phyloP scores from a whole-genome alignment of 2,888 invertebrate genomes.

The Campaea margaritaria region DNA sequence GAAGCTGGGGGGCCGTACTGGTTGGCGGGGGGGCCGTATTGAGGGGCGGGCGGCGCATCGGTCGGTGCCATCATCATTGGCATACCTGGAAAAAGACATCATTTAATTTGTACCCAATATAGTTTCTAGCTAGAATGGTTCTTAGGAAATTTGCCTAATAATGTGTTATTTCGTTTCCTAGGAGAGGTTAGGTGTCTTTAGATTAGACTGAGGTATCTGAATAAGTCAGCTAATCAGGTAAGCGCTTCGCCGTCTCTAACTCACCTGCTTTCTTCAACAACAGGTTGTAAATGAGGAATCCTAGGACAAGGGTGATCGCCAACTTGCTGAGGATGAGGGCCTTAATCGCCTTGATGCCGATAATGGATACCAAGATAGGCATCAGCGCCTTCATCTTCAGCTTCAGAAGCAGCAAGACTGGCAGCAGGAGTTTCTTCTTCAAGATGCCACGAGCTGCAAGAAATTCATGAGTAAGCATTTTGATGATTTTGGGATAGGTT shows the following conservation, averaged over 20 bases:
- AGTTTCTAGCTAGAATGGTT: too few species aligned
- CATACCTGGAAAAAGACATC: conserved; percentile 83
- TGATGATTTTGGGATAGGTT: conserved; percentile 1
- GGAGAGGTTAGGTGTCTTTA: too few species aligned
- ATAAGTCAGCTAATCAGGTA: not conserved
- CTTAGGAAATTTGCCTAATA: too few species aligned
- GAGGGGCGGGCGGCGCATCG: conserved; percentile 85
- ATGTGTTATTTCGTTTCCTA: too few species aligned
- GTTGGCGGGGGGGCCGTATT: conserved; percentile 89
- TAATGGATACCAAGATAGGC: conserved; percentile 91
- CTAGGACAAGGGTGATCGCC: conserved; percentile 91
- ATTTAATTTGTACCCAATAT: not conserved
- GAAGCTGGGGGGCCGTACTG: conserved; percentile 80
- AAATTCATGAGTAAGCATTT: conserved; percentile 33
- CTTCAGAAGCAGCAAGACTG: conserved; percentile 91
- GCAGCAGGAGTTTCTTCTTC: conserved; percentile 93
- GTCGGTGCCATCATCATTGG: conserved; percentile 89
- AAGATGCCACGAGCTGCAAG: conserved; percentile 90
- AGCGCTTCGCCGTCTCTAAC: conserved; percentile 33
- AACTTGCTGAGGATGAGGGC: conserved; percentile 93
- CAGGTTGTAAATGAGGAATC: conserved; percentile 92
- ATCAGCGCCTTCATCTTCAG: conserved; percentile 93
- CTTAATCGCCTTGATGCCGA: conserved; percentile 93
- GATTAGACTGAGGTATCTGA: too few species aligned
- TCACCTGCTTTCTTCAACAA: conserved; percentile 90